Base-by-base conservation (phyloP, 2,113 vertebrate genomes). In the Probosciger aterrimus region DNA sequence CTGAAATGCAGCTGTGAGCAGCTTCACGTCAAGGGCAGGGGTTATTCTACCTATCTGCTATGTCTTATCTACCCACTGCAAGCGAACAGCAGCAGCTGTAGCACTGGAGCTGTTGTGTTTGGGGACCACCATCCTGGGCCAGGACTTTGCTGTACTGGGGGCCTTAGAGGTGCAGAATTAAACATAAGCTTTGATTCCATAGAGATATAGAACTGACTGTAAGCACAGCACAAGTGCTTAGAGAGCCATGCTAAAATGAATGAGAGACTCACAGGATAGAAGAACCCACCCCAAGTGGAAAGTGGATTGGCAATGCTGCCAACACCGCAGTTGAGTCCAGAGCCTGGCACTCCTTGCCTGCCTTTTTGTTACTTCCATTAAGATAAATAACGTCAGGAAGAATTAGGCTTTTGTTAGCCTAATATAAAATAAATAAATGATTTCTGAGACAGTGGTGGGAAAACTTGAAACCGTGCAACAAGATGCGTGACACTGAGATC, bases 251-350 rank as follows among this genome's bases (percentile, higher is more conserved):
- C 7, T 57, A 52, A 73, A 65, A 52, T 3, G 31, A 88, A n/a
- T 15, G 49, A 67, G 18, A n/a, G 12, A 11, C 6, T 64, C 15
- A 5, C 18, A n/a, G 0, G 0, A 1, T 4, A 12, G 60, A 75
- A 87, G 30, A 88, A 64, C 14, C 18, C 4, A 5, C 20, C 7
- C 4, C 13, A n/a, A 19, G n/a, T 14, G 23, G 31, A 14, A 52
- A 71, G 33, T 9, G 14, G 27, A 9, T 74, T 15, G 18, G 35
- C 0, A 2, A 6, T 60, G 13, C 13, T 62, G 53, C 35, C 24
- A 30, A 9, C 22, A n/a, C 8, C 1, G 1, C 20, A 4, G 9
- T 1, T 5, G 5, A 41, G 65, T 14, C 5, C 31, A 74, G 63
- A 92, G 24, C 4, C 49, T 5, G 35, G 9, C 2, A 35, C 6